Evolutionary conservation across 2,113 vertebrate genomes (phyloP), one percentile per base, ranked within the genome.

Genomic region (Enhydra lutris): DNA sequence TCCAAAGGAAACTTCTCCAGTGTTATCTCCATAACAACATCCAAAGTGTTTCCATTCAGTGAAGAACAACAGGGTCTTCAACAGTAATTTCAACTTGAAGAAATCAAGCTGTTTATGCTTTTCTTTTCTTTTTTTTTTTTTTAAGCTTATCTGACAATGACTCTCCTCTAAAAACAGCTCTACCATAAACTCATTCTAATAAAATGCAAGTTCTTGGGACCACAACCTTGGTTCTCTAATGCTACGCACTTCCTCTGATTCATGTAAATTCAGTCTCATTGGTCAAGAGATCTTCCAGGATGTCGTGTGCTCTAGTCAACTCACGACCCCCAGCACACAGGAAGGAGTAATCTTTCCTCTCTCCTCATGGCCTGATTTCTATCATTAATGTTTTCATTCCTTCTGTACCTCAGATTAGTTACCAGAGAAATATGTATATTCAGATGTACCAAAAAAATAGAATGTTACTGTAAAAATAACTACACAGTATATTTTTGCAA

Each of bases 281-380:
- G 23, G 29, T 65, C 39, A 89, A 86, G 87, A 82, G 17, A 47
- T 57, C 14, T 21, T 7, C 15, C 21, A 36, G 23, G 15, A 69
- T 29, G 31, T 85, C 31, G 39, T 1, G 21, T 42, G 1, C 2
- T 29, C 3, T 31, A 73, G 31, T 80, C 31, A 57, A 61, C 31
- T 69, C 26, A 47, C 69, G 13, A 84, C n/a, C 14, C 11, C 34
- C 24, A 21, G 0, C 24, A 42, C 20, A 47, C 71, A 4, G 4
- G 1, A n/a, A 6, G 13, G 21, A 55, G 12, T 2, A 1, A 6
- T 13, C 15, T 3, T 4, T 69, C 29, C 6, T 36, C 23, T 50
- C 31, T 45, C 39, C 24, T 79, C 18, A 29, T 15, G 26, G 9
- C 24, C 17, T 2, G 4, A 2, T 20, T 71, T 73, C 69, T 55